Base-by-base conservation (phyloP, 92 coral and sea anemone genomes). In the Diadumene lineata region DNA sequence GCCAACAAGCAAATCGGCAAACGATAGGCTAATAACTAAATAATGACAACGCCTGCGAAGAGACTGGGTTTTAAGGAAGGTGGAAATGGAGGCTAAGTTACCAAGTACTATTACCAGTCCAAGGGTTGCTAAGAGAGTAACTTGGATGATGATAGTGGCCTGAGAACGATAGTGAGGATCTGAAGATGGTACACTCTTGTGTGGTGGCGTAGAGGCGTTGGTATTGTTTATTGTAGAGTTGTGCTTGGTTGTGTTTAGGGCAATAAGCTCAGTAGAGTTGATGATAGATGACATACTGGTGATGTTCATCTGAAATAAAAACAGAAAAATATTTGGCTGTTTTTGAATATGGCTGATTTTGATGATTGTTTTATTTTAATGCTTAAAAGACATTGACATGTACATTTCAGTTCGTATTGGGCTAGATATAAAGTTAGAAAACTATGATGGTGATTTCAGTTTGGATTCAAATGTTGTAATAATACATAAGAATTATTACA, bases 1-100 rank as follows among this genome's bases (percentile, higher is more conserved):
- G 1, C 90, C 90, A 11, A 85, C 86, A 64, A 81, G 79, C n/a
- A 81, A 64, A 11, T 85, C 90, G n/a, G 90, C 83, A 24, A 81
- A 48, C 58, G 82, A 73, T 29, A 85, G 48, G 69, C 83, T 81
- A 48, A 85, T 76, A 25, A 85, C 66, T 22, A 85, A 78, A 51
- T 85, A 85, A 46, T 85, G 84, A 2, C 82, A 70, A 25, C 82
- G 80, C 31, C 83, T 81, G 31, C 86, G 82, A 18, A 79, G 77
- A 48, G 82, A 79, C 67, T 61, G 74, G 58, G 90, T 81, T 44
- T 79, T 80, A 13, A 85, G 27, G 44, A 85, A 85, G 16, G 81
- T 84, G 48, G 70, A 73, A 43, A 85, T 68, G 27, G 81, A 70
- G 60, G 73, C 69, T 0, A 62, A 63, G 79, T 85, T 85, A 13